Conservation (phyloP, 2,888 invertebrate genomes). For the Brenthis daphne region DNA sequence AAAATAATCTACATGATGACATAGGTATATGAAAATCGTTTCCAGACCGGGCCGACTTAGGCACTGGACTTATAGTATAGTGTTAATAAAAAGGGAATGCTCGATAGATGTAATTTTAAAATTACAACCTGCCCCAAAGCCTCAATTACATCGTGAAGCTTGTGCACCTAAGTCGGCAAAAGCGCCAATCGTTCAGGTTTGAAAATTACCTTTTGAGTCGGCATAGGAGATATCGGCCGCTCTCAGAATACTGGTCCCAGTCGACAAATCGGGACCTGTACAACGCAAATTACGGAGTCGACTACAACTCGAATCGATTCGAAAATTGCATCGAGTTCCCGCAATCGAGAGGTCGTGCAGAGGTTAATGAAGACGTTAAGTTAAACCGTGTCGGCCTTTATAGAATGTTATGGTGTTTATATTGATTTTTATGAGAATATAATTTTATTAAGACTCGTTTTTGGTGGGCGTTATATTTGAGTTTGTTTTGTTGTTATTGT, state of each 20-base stretch:
- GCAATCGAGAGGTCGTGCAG: constrained; percentile 71
- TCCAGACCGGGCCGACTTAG: not conserved
- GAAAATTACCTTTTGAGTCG: constrained; percentile 71
- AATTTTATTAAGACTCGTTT: constrained; percentile 60
- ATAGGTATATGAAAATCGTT: not conserved
- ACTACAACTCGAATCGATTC: constrained; percentile 58
- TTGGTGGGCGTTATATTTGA: constrained; percentile 51
- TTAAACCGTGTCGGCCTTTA: constrained; percentile 66
- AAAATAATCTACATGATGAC: too few species aligned
- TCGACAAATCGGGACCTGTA: constrained; percentile 69
- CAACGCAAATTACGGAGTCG: constrained; percentile 71
- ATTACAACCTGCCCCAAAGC: constrained; percentile 73
- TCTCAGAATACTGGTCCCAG: constrained; percentile 63
- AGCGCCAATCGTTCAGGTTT: constrained; percentile 61
- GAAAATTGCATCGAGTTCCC: constrained; percentile 69
- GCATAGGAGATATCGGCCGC: constrained; percentile 68
- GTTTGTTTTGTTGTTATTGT: constrained; percentile 47
- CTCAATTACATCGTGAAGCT: constrained; percentile 65
- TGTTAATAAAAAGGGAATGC: constrained; percentile 54
- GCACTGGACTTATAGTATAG: constrained; percentile 1
- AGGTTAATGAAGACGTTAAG: constrained; percentile 78
- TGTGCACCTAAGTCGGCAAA: constrained; percentile 57
- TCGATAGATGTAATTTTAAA: constrained; percentile 76
- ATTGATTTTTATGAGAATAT: constrained; percentile 77
- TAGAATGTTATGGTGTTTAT: constrained; percentile 68